These are phyloP conservation scores for Mellivora capensis DNA, from an alignment of 2,113 vertebrate species.

Conservation along the genomic window DNA sequence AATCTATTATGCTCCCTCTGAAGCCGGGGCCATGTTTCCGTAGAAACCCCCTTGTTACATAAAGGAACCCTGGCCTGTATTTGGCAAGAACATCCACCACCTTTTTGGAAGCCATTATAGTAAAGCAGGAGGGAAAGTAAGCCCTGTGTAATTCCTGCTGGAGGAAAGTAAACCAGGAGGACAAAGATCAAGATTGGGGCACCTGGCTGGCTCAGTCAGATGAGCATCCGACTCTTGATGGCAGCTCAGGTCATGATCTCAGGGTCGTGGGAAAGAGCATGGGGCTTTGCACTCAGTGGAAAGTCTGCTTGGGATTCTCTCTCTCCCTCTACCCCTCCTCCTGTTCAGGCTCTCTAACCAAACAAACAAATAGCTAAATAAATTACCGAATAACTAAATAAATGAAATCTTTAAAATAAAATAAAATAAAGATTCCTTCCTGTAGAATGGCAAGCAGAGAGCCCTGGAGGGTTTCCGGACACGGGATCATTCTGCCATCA, in stretches of 20 bases:
- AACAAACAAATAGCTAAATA: background rate
- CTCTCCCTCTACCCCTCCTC: background rate
- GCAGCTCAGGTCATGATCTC: background rate
- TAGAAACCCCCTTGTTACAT: conserved; percentile 52
- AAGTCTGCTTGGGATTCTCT: background rate
- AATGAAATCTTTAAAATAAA: background rate
- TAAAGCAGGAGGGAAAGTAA: background rate
- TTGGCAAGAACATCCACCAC: conserved; percentile 20
- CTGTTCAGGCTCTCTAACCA: background rate
- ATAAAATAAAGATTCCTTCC: background rate
- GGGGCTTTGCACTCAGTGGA: background rate
- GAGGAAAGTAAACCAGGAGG: background rate
- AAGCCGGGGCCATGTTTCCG: conserved; percentile 54
- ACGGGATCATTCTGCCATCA: fast-evolving
- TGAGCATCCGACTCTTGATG: background rate
- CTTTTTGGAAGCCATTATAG: conserved; percentile 31
- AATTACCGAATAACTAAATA: background rate
- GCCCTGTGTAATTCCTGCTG: background rate
- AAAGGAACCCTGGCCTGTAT: conserved; percentile 8
- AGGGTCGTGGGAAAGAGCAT: background rate
- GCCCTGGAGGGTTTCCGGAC: background rate
- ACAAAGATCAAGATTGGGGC: background rate
- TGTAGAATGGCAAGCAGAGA: background rate
- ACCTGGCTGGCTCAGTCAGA: background rate
- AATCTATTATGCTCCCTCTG: conserved; percentile 49